Percentiles rank a stretch among this genome's conserved stretches.
These are phyloP conservation scores for Apistogramma diplotaenia DNA, from an alignment of 2,113 vertebrate species.

Conservation along the genomic window DNA sequence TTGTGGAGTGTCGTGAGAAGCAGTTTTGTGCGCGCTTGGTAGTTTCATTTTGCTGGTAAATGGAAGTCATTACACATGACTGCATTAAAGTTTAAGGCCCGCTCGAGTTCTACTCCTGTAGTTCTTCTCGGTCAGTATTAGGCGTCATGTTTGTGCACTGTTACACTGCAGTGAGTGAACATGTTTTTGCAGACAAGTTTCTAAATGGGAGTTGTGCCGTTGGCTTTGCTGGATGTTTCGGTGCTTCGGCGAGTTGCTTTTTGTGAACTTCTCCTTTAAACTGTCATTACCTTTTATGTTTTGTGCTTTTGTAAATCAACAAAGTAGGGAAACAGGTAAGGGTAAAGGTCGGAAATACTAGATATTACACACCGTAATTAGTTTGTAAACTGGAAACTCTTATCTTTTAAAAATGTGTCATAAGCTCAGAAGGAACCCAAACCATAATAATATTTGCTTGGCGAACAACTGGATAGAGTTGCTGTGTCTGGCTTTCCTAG, in stretches of 20 bases:
- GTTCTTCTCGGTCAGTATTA: conserved; percentile 20
- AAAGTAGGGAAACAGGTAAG: neutral
- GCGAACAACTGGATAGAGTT: neutral
- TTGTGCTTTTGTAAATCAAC: conserved; percentile 16
- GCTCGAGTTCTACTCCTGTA: neutral
- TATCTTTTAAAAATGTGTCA: neutral
- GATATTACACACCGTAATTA: neutral
- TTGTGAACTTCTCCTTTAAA: no score
- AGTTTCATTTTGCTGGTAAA: conserved; percentile 18
- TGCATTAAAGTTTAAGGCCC: neutral
- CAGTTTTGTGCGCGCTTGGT: conserved; percentile 4
- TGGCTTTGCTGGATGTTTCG: conserved; percentile 14
- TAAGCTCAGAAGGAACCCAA: neutral
- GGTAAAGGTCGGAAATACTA: neutral
- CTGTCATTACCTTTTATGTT: no score
- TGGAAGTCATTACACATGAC: neutral
- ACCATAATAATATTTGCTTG: neutral
- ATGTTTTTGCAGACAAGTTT: neutral
- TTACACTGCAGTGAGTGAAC: neutral
- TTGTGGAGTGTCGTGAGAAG: conserved; percentile 38
- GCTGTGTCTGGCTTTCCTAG: neutral
- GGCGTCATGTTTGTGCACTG: neutral
- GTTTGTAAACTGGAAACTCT: neutral
- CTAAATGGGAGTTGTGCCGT: neutral
- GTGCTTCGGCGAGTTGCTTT: conserved; percentile 16